Evolutionary conservation across 2,888 invertebrate genomes (phyloP), one percentile per base, ranked within the genome.

Genomic region (Stictocephala bisonia): DNA sequence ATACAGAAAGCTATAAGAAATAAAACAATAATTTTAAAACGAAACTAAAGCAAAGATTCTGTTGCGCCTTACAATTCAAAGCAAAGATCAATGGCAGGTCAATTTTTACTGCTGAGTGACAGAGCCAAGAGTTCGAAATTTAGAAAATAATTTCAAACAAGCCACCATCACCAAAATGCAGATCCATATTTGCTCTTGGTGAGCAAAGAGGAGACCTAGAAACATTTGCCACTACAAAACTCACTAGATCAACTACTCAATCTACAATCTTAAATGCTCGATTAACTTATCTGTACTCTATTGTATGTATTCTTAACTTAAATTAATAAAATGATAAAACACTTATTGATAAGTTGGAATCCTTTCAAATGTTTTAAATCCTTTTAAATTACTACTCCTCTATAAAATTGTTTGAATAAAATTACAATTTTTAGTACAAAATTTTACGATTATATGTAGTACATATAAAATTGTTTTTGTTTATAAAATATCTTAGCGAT

Each of bases 121-220:
- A 60, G 60, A 74, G 40, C 64, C 64, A 68, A 74, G 71, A 67
- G 66, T 71, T 64, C 66, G 75, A 76, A 79, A 80, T 78, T 80
- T 79, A 74, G 79, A 78, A 79, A 77, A 78, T 53, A 40, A 71
- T 74, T 76, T 74, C 69, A 73, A 76, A 76, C 73, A 75, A 72
- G 72, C 72, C 72, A 69, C 72, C 72, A 69, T 69, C 74, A 72
- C 71, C 64, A 73, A 48, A 85, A 86, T 86, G 83, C 84, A 72
- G 69, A 72, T 76, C 86, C 90, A 89, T 90, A 89, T 90, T 90
- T 90, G 90, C 90, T 89, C 89, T 86, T 85, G 88, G 89, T 27
- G 77, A 91, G 92, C 92, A 93, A 93, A 93, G 93, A 93, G 93
- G 92, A 93, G 92, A 92, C 91, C 92, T 92, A 92, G 72, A 80